These are phyloP conservation scores for Oscheius myriophilus DNA, from an alignment of 2,888 invertebrate species.

Conservation along the genomic window DNA sequence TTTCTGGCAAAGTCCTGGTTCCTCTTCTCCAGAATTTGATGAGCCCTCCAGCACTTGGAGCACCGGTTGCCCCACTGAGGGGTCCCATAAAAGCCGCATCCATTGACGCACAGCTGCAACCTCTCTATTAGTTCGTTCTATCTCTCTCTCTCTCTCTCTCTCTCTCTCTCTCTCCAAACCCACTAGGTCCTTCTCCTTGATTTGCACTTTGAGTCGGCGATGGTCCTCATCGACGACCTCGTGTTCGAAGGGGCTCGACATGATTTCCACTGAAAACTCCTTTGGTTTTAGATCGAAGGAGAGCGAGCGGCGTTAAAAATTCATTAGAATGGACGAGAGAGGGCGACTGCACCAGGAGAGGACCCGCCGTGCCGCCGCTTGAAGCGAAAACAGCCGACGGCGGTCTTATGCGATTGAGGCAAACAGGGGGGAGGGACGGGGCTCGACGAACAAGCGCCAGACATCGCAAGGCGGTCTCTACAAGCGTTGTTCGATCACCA, in stretches of 20 bases:
- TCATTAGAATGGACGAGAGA: no score
- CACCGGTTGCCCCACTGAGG: slow-evolving; percentile 97
- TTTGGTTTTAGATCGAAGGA: no score
- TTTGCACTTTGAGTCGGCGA: slow-evolving; percentile 45
- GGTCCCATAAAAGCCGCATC: slow-evolving; percentile 96
- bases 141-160: neutral
- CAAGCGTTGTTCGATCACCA: no score
- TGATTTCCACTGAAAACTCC: no score
- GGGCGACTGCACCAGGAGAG: no score
- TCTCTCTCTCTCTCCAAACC: neutral
- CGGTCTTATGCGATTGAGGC: no score
- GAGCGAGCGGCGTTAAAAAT: no score
- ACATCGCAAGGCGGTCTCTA: no score
- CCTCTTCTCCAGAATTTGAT: slow-evolving; percentile 70
- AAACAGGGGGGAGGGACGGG: no score
- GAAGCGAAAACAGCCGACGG: no score
- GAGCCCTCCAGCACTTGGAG: slow-evolving; percentile 90
- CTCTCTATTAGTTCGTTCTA: neutral
- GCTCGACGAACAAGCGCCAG: no score
- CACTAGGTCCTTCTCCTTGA: slow-evolving; percentile 49
- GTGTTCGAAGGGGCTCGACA: neutral
- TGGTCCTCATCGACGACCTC: slow-evolving; percentile 39
- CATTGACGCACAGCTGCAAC: slow-evolving; percentile 73
- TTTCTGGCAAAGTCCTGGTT: slow-evolving; percentile 68
- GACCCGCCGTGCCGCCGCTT: no score